Conservation (phyloP, 2,113 vertebrate genomes). For the Amphilophus citrinellus region DNA sequence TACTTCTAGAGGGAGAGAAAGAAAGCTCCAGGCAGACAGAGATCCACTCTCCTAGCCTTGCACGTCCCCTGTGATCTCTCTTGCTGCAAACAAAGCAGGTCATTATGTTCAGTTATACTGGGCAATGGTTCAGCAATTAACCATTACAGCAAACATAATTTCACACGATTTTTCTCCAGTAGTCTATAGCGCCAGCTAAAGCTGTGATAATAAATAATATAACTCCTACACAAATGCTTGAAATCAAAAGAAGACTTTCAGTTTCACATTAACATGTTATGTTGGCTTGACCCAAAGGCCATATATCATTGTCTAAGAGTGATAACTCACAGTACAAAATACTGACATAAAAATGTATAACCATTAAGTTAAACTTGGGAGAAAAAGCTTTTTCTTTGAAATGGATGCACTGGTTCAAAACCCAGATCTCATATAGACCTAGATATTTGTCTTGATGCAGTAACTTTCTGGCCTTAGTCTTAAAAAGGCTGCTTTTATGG, state of each 20-base stretch:
- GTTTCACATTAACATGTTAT: background rate
- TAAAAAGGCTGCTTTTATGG: background rate
- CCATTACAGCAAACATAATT: constrained; percentile 54
- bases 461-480: background rate
- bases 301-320: background rate
- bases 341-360: background rate
- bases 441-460: too few relatives aligned
- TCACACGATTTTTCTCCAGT: constrained; percentile 30
- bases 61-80: constrained; percentile 23
- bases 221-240: background rate
- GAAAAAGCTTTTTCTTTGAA: background rate
- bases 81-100: constrained; percentile 60
- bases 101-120: constrained; percentile 56
- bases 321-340: background rate
- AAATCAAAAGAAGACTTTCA: background rate
- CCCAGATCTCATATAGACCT: background rate
- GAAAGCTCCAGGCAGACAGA: constrained; percentile 30
- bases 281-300: background rate
- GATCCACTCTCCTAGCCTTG: constrained; percentile 28
- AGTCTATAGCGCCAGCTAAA: background rate
- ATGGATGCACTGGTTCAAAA: too few relatives aligned
- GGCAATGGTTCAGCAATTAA: constrained; percentile 64
- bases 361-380: background rate
- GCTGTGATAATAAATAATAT: background rate
- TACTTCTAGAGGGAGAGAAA: background rate